These are phyloP conservation scores for Pachydiplax longipennis DNA, from an alignment of 2,888 invertebrate genomes.

Conservation along the genomic window DNA sequence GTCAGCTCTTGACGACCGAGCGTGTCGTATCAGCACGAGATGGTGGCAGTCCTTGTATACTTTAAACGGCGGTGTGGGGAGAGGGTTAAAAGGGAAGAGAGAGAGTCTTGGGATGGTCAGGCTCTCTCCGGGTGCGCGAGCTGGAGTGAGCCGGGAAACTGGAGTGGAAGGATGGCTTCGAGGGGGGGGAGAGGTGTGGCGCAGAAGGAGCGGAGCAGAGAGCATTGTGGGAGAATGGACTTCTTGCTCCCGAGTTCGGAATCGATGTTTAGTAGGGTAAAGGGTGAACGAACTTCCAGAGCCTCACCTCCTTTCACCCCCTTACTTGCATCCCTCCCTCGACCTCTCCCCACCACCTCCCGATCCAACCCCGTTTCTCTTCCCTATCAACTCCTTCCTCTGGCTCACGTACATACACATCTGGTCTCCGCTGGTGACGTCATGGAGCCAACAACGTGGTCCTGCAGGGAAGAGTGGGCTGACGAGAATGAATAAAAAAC, in stretches of 20 bases:
- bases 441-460: neutral
- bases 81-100: neutral
- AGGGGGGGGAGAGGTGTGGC: neutral
- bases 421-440: neutral
- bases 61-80: neutral
- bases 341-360: neutral
- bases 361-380: neutral
- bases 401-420: neutral
- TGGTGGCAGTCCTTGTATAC: neutral
- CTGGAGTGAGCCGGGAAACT: neutral
- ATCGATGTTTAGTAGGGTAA: slow-evolving; percentile 8
- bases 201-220: neutral
- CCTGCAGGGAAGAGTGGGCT: neutral
- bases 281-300: neutral
- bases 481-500: neutral
- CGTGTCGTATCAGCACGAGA: neutral
- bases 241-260: slow-evolving; percentile 14
- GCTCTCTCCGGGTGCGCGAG: neutral
- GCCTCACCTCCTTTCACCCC: neutral
- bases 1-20: neutral
- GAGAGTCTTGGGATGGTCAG: neutral
- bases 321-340: neutral
- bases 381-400: neutral
- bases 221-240: slow-evolving; percentile 3
- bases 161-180: neutral